These are phyloP conservation scores for Heterodera schachtii DNA, from an alignment of 1,140 invertebrate genomes.

Conservation along the genomic window DNA sequence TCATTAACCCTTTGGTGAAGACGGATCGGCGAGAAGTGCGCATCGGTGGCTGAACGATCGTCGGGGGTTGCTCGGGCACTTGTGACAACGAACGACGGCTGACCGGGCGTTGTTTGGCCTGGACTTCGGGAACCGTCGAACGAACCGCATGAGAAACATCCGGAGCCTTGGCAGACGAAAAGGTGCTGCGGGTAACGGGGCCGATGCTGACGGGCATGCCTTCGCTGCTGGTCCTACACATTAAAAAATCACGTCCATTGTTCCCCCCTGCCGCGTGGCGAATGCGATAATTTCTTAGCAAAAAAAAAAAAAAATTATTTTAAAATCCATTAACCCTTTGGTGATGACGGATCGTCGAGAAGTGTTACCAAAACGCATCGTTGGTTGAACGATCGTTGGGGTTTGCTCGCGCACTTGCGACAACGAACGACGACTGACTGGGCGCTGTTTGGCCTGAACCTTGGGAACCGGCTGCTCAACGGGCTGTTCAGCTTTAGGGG, in stretches of 20 bases:
- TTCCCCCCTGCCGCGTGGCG: too few species aligned
- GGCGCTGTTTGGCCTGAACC: not conserved
- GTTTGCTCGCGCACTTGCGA: not conserved
- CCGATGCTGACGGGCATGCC: not conserved
- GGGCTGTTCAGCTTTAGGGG: too few species aligned
- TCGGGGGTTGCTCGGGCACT: not conserved
- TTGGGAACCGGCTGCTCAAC: not conserved
- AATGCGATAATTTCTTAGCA: not conserved
- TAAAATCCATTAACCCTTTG: not conserved
- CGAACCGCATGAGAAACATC: too few species aligned
- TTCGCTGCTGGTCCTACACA: too few species aligned
- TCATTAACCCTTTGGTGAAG: not conserved
- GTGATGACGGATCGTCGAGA: conserved; percentile 3
- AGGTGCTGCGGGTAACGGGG: not conserved
- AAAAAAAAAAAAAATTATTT: not conserved
- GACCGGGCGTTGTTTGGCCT: not conserved
- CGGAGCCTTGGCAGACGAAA: not conserved
- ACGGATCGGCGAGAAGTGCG: conserved; percentile 5
- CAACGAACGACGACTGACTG: not conserved
- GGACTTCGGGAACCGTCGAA: not conserved
- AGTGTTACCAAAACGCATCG: conserved; percentile 17
- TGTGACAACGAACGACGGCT: not conserved
- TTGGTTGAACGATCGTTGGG: not conserved
- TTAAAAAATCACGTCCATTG: too few species aligned
- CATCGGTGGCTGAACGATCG: conserved; percentile 25